Base-by-base conservation (phyloP, 2,888 invertebrate species). In the Heliconius charithonia region DNA sequence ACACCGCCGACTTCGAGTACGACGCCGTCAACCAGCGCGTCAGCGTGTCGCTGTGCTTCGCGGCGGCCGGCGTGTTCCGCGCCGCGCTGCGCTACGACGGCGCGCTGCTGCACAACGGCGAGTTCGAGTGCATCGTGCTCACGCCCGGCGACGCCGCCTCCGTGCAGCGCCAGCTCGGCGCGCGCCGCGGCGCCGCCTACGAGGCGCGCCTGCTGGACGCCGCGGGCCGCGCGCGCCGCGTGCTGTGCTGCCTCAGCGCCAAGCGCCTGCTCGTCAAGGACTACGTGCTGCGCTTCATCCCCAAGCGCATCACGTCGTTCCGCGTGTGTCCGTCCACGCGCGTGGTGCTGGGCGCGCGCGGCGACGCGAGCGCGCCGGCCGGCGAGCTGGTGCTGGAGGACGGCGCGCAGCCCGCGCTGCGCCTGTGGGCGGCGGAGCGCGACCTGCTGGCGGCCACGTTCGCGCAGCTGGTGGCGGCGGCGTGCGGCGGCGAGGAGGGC, bases 401-500 rank as follows among this genome's bases (percentile, higher is more conserved):
- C 89, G 98, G 98, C 13, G 97, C 97, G 81, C 98, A 99, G 88
- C 97, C 98, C 0, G 97, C 97, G 85, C 96, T 99, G 82, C 97
- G 97, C 90, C 94, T 99, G 85, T 96, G 97, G 79, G 97, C 98
- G 4, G 96, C 97, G 82, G 98, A 98, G 90, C 96, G 98, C 4
- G 98, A 98, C 90, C 97, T 98, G 74, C 97, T 99, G 83, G 98
- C 98, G 7, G 98, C 99, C 80, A 98, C 98, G 32, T 99, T 98
- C 92, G 98, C 98, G 2, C 97, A 98, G 88, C 98, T 98, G 89
- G 96, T 99, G 83, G 94, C 98, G 51, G 98, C 98, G 93, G 98
- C 98, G 94, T 98, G 98, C 90, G 99, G 98, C 75, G 99, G 99
- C 4, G 98, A 98, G 70, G 99, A 99, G 92, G 97, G 98, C 19